Percentiles rank a stretch among this genome's conserved stretches.
Evolutionary conservation across 2,888 invertebrate genomes (phyloP).

Genomic region (Nymphalis polychloros): DNA sequence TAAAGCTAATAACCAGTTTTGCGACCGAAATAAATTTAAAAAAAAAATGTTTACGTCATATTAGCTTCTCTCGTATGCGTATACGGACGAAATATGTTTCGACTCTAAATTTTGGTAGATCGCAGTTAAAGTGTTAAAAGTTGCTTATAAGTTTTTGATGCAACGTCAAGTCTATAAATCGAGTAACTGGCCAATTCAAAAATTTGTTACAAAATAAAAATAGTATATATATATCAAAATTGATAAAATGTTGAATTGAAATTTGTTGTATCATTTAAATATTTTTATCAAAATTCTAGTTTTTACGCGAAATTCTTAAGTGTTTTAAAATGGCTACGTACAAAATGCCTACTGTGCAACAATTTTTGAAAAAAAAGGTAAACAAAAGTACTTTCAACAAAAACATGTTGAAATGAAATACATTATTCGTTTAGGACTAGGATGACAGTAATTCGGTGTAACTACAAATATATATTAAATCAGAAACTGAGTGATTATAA

Average conservation of each 20-base stretch:
- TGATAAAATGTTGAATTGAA: neutral
- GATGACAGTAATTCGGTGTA: too few species aligned
- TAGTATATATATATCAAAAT: neutral
- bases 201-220: neutral
- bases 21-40: too few species aligned
- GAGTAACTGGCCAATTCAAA: neutral
- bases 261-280: slow-evolving; percentile 21
- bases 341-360: slow-evolving; percentile 58
- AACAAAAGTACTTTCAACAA: neutral
- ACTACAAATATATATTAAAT: too few species aligned
- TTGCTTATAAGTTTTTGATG: neutral
- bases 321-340: slow-evolving; percentile 56
- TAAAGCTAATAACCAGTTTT: too few species aligned
- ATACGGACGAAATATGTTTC: too few species aligned
- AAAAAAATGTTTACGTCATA: too few species aligned
- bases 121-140: neutral
- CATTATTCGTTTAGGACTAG: too few species aligned
- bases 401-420: too few species aligned
- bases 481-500: too few species aligned
- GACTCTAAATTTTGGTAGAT: too few species aligned
- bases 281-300: slow-evolving; percentile 35
- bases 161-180: neutral
- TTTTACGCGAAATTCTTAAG: slow-evolving; percentile 39
- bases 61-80: too few species aligned
- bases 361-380: slow-evolving; percentile 66